These are phyloP conservation scores for Rhynchotus rufescens DNA, from an alignment of 2,797 vertebrate genomes.

Conservation along the genomic window DNA sequence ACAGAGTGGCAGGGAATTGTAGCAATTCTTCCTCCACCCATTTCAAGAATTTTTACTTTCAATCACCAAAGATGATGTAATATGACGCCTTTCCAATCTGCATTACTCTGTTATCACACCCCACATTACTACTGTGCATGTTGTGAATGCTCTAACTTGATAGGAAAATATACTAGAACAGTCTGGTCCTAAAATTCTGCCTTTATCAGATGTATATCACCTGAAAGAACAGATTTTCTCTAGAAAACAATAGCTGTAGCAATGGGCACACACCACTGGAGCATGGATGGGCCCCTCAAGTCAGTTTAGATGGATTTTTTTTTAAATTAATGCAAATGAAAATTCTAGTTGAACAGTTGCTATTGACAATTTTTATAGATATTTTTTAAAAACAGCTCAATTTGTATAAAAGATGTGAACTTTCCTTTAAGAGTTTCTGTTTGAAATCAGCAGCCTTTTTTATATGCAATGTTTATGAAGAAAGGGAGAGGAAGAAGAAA, in stretches of 20 bases:
- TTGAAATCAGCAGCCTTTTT: not conserved
- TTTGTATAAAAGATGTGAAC: not conserved
- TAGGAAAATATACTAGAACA: not conserved
- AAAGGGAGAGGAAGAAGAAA: not conserved
- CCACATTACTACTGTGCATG: not conserved
- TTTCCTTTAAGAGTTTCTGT: not conserved
- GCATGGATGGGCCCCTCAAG: not conserved
- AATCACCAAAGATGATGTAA: conserved; percentile 37
- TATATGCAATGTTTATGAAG: not conserved
- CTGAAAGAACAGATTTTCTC: not conserved
- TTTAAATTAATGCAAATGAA: not conserved
- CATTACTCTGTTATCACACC: conserved; percentile 8
- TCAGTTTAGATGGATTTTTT: not conserved
- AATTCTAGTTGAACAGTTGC: not conserved
- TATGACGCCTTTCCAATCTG: not conserved
- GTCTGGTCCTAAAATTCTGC: not conserved
- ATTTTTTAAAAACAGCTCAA: not conserved
- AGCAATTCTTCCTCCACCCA: conserved; percentile 50
- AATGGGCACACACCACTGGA: not conserved
- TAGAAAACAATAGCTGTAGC: not conserved
- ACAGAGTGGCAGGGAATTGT: not conserved
- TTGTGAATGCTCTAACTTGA: not conserved
- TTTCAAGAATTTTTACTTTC: conserved; percentile 55
- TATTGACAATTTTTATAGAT: not conserved
- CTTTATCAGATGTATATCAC: not conserved